Percentiles rank a stretch among this genome's conserved stretches.
Conservation (phyloP, 2,113 vertebrate genomes). For the Pongo abelii region DNA sequence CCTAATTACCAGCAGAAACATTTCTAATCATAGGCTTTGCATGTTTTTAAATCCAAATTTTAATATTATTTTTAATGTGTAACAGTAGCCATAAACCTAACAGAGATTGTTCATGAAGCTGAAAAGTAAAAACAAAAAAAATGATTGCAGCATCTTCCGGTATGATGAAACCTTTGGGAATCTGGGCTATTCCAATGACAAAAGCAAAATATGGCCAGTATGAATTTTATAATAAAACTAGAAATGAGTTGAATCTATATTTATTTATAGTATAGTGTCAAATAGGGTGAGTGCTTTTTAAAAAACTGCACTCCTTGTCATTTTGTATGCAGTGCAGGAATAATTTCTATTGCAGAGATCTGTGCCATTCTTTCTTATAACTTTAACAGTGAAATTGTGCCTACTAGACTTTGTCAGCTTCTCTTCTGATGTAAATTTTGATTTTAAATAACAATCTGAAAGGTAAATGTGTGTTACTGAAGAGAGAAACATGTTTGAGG, state of each 20-base stretch:
- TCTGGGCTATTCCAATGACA: background rate
- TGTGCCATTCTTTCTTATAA: background rate
- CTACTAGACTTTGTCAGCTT: background rate
- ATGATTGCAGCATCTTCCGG: background rate
- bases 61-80: background rate
- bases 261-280: background rate
- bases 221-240: background rate
- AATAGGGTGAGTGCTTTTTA: background rate
- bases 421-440: background rate
- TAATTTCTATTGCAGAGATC: background rate
- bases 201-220: background rate
- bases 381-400: background rate
- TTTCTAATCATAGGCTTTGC: background rate
- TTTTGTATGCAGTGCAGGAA: background rate
- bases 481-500: background rate
- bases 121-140: background rate
- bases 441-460: constrained; percentile 5
- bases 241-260: background rate
- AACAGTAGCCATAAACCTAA: background rate
- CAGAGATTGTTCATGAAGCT: background rate
- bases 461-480: background rate
- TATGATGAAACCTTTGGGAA: background rate
- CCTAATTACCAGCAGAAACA: background rate
- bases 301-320: background rate
- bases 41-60: background rate